phyloP scores from a whole-genome alignment of 1,140 invertebrate genomes.

The Araneus ventricosus region DNA sequence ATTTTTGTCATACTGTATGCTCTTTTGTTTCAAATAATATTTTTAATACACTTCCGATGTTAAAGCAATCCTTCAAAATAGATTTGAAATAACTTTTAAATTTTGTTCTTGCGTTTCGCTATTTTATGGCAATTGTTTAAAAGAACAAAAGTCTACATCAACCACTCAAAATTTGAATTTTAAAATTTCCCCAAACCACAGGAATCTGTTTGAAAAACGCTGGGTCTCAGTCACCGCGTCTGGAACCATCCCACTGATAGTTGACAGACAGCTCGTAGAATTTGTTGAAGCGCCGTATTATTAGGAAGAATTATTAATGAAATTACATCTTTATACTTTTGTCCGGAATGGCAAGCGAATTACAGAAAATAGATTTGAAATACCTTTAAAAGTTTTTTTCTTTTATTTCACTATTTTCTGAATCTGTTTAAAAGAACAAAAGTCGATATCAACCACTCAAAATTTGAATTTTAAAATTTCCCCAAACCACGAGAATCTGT shows the following conservation, averaged over 20 bases:
- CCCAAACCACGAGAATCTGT: not conserved
- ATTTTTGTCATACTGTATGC: too few relatives aligned
- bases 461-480: not conserved
- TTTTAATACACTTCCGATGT: too few relatives aligned
- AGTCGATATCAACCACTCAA: too few relatives aligned
- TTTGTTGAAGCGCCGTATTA: slow-evolving; percentile 34
- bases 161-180: not conserved
- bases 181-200: not conserved
- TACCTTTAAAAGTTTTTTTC: too few relatives aligned
- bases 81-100: not conserved
- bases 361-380: not conserved
- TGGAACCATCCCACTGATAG: not conserved
- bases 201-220: not conserved
- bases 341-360: not conserved
- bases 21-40: too few relatives aligned
- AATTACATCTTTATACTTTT: slow-evolving; percentile 51
- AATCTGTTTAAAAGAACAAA: too few relatives aligned
- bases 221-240: not conserved
- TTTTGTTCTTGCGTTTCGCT: too few relatives aligned
- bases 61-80: not conserved
- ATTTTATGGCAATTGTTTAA: too few relatives aligned
- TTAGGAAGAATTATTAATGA: slow-evolving; percentile 51
- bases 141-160: too few relatives aligned
- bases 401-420: too few relatives aligned
- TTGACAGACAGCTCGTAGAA: not conserved